phyloP scores from a whole-genome alignment of 1,140 invertebrate genomes.

The Brachionus rubens region DNA sequence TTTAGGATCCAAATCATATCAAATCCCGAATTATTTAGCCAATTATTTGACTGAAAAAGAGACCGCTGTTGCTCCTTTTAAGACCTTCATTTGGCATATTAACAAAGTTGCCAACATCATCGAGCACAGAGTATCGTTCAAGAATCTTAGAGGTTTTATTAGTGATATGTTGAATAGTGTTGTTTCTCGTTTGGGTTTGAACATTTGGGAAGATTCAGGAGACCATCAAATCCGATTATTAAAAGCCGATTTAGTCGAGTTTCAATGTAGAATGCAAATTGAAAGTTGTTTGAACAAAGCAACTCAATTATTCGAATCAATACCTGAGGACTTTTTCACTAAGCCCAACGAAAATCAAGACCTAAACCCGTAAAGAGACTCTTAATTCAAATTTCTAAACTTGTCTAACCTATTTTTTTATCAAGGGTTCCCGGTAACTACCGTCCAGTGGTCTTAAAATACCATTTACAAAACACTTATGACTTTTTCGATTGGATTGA shows the following conservation, averaged over 20 bases:
- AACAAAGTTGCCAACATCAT: constrained; percentile 36
- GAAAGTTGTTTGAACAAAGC: background rate
- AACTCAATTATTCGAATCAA: constrained; percentile 1
- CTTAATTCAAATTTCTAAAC: background rate
- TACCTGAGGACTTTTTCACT: constrained; percentile 15
- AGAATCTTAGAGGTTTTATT: constrained; percentile 16
- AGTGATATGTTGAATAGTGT: constrained; percentile 1
- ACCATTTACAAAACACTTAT: constrained; percentile 44
- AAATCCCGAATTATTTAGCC: background rate
- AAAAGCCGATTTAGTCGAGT: background rate
- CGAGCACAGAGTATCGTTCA: constrained; percentile 24
- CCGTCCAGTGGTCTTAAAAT: background rate
- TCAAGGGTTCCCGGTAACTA: constrained; percentile 5
- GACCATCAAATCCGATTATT: background rate
- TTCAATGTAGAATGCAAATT: background rate
- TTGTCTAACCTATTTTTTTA: background rate
- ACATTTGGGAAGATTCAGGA: constrained; percentile 12
- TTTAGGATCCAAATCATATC: constrained; percentile 28
- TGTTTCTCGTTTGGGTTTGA: background rate
- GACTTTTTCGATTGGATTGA: constrained; percentile 19
- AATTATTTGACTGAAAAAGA: constrained; percentile 25
- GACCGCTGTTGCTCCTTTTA: background rate
- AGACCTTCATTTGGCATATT: constrained; percentile 15
- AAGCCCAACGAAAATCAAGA: background rate
- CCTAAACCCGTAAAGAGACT: background rate